These are phyloP conservation scores for Diplazon laetatorius DNA, from an alignment of 2,888 invertebrate species.

Conservation along the genomic window DNA sequence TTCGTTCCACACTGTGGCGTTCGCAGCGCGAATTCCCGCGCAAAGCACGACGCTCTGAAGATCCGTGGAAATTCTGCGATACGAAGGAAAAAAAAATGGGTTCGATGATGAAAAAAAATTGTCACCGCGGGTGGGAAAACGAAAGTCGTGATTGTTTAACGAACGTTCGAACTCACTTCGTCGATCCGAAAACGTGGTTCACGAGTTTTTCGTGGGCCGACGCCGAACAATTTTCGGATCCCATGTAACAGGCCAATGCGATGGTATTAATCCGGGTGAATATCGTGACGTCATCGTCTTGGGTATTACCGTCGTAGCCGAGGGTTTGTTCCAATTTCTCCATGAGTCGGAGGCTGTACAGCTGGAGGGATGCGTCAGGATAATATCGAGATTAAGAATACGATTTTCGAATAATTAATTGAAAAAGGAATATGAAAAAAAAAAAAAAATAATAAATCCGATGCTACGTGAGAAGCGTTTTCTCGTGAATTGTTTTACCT, in stretches of 20 bases:
- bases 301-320: constrained; percentile 68
- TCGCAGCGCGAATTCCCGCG: constrained; percentile 78
- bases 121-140: too few species aligned
- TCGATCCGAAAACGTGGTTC: constrained; percentile 51
- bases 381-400: constrained; percentile 66
- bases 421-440: too few species aligned
- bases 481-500: constrained; percentile 45
- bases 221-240: constrained; percentile 77
- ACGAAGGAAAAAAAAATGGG: not conserved
- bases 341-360: constrained; percentile 62
- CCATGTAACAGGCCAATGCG: constrained; percentile 80
- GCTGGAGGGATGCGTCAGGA: too few species aligned
- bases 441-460: too few species aligned
- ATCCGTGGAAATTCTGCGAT: constrained; percentile 82
- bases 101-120: too few species aligned
- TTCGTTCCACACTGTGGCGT: constrained; percentile 63
- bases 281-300: constrained; percentile 73
- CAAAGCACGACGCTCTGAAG: constrained; percentile 82
- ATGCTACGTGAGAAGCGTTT: too few species aligned
- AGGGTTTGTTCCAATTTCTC: constrained; percentile 72
- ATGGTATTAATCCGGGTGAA: constrained; percentile 74
- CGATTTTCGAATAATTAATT: constrained; percentile 75
- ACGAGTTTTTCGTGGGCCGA: constrained; percentile 69
- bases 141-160: not conserved
- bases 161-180: constrained; percentile 32